Evolutionary conservation across 2,888 invertebrate genomes (phyloP).

Genomic region (Andrena haemorrhoa): DNA sequence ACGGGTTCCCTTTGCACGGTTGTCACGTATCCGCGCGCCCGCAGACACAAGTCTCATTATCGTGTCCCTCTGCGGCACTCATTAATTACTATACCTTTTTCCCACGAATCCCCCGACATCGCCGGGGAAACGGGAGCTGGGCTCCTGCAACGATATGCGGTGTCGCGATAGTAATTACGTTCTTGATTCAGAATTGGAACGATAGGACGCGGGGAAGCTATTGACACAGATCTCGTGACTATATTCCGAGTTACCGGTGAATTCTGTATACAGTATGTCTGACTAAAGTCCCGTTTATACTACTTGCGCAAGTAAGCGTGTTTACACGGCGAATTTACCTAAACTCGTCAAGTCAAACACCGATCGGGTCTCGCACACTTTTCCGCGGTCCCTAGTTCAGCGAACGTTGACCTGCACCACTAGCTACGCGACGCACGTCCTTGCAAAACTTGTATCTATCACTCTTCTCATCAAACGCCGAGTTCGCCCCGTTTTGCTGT

Average conservation of each 20-base stretch:
- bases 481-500: no score
- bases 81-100: conserved; percentile 54
- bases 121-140: conserved; percentile 9
- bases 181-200: neutral
- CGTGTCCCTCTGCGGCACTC: conserved; percentile 48
- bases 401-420: no score
- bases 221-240: neutral
- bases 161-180: conserved; percentile 20
- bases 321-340: no score
- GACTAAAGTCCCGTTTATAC: no score
- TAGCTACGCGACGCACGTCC: no score
- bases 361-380: neutral
- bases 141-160: neutral
- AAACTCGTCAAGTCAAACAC: conserved; percentile 12
- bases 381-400: no score
- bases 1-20: conserved; percentile 24
- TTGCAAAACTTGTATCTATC: no score
- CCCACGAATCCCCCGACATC: conserved; percentile 1
- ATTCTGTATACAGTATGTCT: no score
- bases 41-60: conserved; percentile 57
- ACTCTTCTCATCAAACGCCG: no score
- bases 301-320: no score
- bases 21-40: conserved; percentile 12
- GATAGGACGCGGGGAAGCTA: neutral
- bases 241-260: no score